phyloP scores from a whole-genome alignment of 1,140 invertebrate species.

The Bombus terrestris region DNA sequence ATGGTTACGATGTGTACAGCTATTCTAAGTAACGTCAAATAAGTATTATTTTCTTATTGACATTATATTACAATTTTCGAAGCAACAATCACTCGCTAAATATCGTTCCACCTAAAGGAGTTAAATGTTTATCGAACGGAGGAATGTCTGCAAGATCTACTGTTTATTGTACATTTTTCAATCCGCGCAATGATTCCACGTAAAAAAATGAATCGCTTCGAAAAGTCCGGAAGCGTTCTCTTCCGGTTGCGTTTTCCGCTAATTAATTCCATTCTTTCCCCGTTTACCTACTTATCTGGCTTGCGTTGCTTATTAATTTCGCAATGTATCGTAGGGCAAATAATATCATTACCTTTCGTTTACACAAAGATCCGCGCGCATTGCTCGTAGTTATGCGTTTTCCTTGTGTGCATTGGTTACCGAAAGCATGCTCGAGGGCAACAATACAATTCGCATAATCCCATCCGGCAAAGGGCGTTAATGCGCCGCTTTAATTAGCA shows the following conservation, averaged over 20 bases:
- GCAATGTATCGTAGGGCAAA: background rate
- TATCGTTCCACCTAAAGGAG: background rate
- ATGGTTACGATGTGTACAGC: too few relatives aligned
- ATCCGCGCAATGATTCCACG: too few relatives aligned
- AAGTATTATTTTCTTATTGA: too few relatives aligned
- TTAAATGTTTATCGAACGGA: background rate
- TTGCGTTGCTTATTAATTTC: constrained; percentile 5
- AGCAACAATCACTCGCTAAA: background rate
- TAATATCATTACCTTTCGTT: background rate
- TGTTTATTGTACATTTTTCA: background rate
- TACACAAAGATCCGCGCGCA: background rate
- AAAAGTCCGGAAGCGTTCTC: background rate
- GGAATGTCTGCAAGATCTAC: background rate
- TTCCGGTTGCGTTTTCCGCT: background rate
- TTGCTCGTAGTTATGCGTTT: background rate
- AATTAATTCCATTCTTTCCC: background rate
- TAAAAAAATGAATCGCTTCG: background rate
- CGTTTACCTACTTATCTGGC: background rate
- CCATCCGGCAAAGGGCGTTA: constrained; percentile 53
- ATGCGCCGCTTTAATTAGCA: constrained; percentile 62
- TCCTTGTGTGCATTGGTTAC: background rate
- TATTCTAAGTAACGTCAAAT: too few relatives aligned
- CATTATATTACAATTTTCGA: too few relatives aligned
- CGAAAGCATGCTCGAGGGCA: background rate
- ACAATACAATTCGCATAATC: constrained; percentile 52